Base-by-base conservation (phyloP, 1,140 invertebrate genomes). In the Hyles vespertilio region DNA sequence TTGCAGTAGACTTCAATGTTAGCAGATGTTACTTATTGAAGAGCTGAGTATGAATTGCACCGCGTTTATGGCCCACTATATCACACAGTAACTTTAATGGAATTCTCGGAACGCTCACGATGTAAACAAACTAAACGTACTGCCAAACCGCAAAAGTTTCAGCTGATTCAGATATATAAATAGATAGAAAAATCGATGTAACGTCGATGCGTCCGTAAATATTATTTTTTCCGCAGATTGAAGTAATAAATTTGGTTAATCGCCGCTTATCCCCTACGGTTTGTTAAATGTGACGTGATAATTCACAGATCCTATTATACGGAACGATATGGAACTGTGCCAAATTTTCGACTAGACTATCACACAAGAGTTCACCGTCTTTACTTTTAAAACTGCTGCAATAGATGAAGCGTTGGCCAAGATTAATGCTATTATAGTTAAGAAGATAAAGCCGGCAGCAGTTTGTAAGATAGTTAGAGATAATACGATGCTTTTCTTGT, bases 401-500 rank as follows among this genome's bases (percentile, higher is more conserved):
- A 34, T 51, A 51, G 32, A 34, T 51, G n/a, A n/a, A 6, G 34
- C 34, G 32, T 51, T 51, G 32, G 32, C 34, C 8, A 8, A 50
- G 50, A 46, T 52, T 55, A 46, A 46, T 55, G 45, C 3, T 55
- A 32, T 57, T 49, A 40, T 47, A 7, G 48, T 50, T 36, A 11
- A 36, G 32, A 40, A 40, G 3, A 8, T 50, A 11, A 49, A 50
- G 48, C 34, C 7, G 48, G 7, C 32, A 22, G 6, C 22, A 51
- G 51, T 45, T 43, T 43, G 22, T 12, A 32, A 43, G 52, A 44
- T 40, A 8, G 36, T 49, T 34, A 40, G 52, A 49, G 46, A 61
- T 59, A 70, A 69, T 68, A 65, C 63, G 61, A 56, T 74, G 64
- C 61, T 67, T 58, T 62, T 73, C 56, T 77, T 77, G 67, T 70